phyloP scores from a whole-genome alignment of 2,888 invertebrate genomes.

The Leptura quadrifasciata region DNA sequence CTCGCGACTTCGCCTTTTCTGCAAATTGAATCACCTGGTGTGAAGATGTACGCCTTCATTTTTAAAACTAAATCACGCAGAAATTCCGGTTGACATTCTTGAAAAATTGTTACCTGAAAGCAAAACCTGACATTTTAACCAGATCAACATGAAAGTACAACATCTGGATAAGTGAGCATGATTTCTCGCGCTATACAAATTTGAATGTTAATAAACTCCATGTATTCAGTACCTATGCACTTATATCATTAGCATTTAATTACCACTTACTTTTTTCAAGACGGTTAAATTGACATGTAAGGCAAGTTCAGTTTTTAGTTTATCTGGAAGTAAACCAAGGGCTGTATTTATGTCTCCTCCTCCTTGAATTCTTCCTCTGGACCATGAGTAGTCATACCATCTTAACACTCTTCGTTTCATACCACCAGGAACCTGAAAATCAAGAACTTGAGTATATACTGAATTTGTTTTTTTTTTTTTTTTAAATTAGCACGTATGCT shows the following conservation, averaged over 20 bases:
- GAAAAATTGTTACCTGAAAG: conserved; percentile 92
- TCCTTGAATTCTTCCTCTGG: conserved; percentile 95
- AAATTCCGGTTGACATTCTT: conserved; percentile 98
- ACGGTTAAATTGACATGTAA: conserved; percentile 96
- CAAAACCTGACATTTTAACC: conserved; percentile 28
- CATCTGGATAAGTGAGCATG: background rate
- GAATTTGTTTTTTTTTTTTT: too few relatives aligned
- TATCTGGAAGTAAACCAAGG: conserved; percentile 93
- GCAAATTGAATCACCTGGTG: conserved; percentile 97
- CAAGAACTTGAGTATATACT: background rate
- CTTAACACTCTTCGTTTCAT: conserved; percentile 96
- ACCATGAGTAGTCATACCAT: conserved; percentile 99
- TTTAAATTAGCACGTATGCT: too few relatives aligned
- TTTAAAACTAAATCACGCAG: conserved; percentile 96
- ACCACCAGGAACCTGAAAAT: conserved; percentile 86
- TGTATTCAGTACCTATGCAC: background rate
- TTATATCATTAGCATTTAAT: background rate
- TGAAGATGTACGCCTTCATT: conserved; percentile 99
- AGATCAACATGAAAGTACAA: background rate
- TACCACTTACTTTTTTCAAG: conserved; percentile 86
- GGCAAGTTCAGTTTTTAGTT: conserved; percentile 96
- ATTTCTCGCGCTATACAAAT: background rate
- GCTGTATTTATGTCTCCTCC: conserved; percentile 97
- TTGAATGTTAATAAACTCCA: conserved; percentile 4
- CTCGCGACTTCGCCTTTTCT: conserved; percentile 92